Evolutionary conservation across 2,888 invertebrate genomes (phyloP).

Genomic region (Meiosimyza platycephala): DNA sequence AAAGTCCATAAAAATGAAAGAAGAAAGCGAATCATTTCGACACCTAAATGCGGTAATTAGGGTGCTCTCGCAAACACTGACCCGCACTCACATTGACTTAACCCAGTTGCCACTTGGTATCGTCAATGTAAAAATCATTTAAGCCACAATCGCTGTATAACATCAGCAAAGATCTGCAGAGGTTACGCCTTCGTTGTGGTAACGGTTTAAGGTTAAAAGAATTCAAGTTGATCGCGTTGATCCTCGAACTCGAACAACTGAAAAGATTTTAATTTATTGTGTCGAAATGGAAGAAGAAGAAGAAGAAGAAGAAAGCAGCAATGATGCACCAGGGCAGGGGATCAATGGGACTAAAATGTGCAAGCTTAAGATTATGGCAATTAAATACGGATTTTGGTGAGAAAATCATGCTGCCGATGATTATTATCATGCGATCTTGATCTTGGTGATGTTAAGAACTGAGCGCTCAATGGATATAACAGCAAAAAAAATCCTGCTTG

Average conservation of each 20-base stretch:
- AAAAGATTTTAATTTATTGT: too few relatives aligned
- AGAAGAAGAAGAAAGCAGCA: too few relatives aligned
- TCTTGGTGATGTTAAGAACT: too few relatives aligned
- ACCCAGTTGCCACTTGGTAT: constrained; percentile 8
- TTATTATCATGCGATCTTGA: background rate
- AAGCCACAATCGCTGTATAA: constrained; percentile 15
- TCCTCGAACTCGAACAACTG: too few relatives aligned
- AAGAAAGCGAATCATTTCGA: constrained; percentile 57
- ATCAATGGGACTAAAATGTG: constrained; percentile 15
- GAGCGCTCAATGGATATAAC: too few relatives aligned
- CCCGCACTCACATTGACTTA: background rate
- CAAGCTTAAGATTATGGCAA: constrained; percentile 28
- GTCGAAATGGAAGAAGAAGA: too few relatives aligned
- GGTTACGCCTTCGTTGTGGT: constrained; percentile 24
- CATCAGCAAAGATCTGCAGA: constrained; percentile 8
- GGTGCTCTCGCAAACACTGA: constrained; percentile 39
- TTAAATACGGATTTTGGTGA: constrained; percentile 27
- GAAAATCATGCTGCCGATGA: constrained; percentile 15
- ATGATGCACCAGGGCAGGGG: background rate
- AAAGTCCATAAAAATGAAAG: background rate
- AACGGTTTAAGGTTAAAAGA: background rate
- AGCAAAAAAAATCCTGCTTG: background rate
- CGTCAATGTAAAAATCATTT: constrained; percentile 21
- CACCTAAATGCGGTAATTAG: constrained; percentile 65
- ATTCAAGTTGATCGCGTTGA: too few relatives aligned